These are phyloP conservation scores for Istiophorus platypterus DNA, from an alignment of 2,113 vertebrate species.

Conservation along the genomic window DNA sequence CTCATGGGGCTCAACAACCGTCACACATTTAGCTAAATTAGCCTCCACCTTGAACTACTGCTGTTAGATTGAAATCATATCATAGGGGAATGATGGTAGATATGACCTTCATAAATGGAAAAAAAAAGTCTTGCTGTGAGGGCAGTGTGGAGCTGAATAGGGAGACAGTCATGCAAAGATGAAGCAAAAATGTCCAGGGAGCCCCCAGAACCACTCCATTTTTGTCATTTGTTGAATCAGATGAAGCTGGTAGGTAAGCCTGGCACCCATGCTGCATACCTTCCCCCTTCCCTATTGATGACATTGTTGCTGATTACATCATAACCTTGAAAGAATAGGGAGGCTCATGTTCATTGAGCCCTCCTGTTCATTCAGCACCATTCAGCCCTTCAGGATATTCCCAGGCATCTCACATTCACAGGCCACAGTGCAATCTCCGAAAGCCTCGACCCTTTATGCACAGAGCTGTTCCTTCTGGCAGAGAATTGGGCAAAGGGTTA, in stretches of 20 bases:
- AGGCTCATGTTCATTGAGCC: conserved; percentile 30
- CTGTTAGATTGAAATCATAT: conserved; percentile 39
- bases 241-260: no score
- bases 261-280: not conserved
- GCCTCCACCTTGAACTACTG: conserved; percentile 44
- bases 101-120: conserved; percentile 50
- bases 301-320: conserved; percentile 30
- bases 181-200: not conserved
- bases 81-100: conserved; percentile 21
- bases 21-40: conserved; percentile 71
- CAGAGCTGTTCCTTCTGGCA: not conserved
- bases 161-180: not conserved
- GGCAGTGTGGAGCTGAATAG: not conserved
- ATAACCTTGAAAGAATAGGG: not conserved
- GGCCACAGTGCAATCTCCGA: conserved; percentile 2
- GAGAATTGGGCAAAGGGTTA: conserved; percentile 1
- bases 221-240: no score
- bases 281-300: not conserved
- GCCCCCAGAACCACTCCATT: not conserved
- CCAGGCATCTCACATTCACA: not conserved
- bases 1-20: conserved; percentile 24
- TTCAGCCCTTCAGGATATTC: conserved; percentile 25
- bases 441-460: conserved; percentile 15
- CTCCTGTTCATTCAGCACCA: conserved; percentile 2
- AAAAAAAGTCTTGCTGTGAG: not conserved